A percentile compares a stretch with the other conserved stretches of the same genome.
Conservation (phyloP, 2,113 vertebrate genomes). For the Apus apus region DNA sequence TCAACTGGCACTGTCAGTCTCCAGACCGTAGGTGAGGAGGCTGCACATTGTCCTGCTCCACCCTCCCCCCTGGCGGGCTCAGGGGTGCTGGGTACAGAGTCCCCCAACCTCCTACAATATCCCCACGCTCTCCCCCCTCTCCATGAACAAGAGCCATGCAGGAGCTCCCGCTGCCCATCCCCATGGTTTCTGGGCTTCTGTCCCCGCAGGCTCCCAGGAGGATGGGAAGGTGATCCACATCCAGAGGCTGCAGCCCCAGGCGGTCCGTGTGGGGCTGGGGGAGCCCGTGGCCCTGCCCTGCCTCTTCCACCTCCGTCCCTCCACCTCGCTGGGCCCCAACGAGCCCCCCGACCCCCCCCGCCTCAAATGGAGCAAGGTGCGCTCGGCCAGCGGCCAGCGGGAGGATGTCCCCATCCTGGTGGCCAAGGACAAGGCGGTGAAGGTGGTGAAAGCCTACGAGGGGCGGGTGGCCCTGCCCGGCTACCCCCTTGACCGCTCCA, state of each 20-base stretch:
- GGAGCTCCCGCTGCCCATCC: neutral
- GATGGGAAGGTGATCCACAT: conserved; percentile 86
- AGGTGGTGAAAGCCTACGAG: conserved; percentile 91
- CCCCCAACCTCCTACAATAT: neutral
- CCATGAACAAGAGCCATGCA: accelerated
- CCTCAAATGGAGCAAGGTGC: conserved; percentile 96
- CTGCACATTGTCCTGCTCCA: accelerated
- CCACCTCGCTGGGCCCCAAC: conserved; percentile 43
- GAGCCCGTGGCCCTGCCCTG: conserved; percentile 88
- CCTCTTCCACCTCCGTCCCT: conserved; percentile 82
- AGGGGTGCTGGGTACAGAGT: accelerated
- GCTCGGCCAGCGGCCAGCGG: conserved; percentile 83
- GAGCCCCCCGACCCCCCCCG: conserved; percentile 80
- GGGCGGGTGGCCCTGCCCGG: conserved; percentile 86
- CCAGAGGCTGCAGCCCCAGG: conserved; percentile 83
- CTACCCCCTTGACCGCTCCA: conserved; percentile 83
- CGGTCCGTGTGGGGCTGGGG: conserved; percentile 83
- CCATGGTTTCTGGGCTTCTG: accelerated
- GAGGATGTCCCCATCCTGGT: conserved; percentile 89
- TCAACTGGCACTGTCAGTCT: accelerated
- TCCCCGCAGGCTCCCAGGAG: conserved; percentile 72
- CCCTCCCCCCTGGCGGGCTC: neutral
- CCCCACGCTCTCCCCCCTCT: accelerated
- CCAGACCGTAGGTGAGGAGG: accelerated
- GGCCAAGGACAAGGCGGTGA: conserved; percentile 91